phyloP scores from a whole-genome alignment of 2,113 vertebrate species.

The Condylura cristata region DNA sequence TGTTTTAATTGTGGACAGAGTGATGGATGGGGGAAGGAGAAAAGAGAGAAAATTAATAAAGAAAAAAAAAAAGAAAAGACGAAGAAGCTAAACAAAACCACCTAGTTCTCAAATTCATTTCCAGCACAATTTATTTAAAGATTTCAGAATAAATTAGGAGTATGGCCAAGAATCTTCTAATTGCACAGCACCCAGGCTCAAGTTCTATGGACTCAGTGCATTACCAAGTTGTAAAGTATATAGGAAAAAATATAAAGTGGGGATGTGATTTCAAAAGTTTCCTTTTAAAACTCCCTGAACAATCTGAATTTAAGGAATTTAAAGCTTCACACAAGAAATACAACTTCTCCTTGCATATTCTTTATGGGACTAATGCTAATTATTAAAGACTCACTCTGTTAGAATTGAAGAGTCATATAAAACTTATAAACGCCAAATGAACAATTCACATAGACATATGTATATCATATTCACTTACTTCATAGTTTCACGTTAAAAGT shows the following conservation, averaged over 20 bases:
- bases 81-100: conserved; percentile 66
- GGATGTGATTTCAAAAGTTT: not conserved
- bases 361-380: not conserved
- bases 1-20: conserved; percentile 77
- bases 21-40: conserved; percentile 41
- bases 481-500: not conserved
- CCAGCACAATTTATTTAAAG: conserved; percentile 47
- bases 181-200: not conserved
- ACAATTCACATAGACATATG: not conserved
- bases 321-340: not conserved
- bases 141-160: conserved; percentile 55
- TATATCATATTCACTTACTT: not conserved
- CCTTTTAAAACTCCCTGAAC: conserved; percentile 3
- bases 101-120: conserved; percentile 21
- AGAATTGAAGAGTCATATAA: not conserved
- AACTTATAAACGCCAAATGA: not conserved
- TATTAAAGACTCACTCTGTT: not conserved
- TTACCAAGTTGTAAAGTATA: not conserved
- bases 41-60: conserved; percentile 51
- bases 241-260: not conserved
- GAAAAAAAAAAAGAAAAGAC: not conserved
- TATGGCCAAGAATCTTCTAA: not conserved
- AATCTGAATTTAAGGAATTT: not conserved
- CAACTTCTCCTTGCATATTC: not conserved
- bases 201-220: not conserved